A percentile compares a stretch with the other conserved stretches of the same genome.
Evolutionary conservation across 2,113 vertebrate genomes (phyloP).

Genomic region (Thunnus thynnus): DNA sequence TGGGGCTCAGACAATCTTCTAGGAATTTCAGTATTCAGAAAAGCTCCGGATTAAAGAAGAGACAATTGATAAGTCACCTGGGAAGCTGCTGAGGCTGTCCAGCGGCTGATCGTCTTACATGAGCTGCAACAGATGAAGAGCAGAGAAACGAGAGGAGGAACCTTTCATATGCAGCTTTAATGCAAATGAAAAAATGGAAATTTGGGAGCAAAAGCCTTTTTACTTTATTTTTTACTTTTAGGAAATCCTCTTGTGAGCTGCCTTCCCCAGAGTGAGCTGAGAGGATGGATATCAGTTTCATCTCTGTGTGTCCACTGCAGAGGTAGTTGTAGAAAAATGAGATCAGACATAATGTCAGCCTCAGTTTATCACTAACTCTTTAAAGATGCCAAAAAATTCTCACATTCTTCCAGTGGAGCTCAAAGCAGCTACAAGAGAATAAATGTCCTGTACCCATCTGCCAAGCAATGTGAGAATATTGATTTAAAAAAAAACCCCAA

Average conservation of each 20-base stretch:
- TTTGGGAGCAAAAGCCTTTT: background rate
- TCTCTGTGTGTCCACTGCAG: no score
- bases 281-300: no score
- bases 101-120: conserved; percentile 2
- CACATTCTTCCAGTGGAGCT: no score
- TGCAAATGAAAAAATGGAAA: background rate
- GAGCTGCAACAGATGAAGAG: conserved; percentile 28
- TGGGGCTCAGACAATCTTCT: background rate
- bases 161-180: no score
- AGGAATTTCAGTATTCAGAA: background rate
- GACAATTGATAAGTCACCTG: conserved; percentile 51
- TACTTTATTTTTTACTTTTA: no score
- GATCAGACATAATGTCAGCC: background rate
- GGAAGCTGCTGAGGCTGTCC: background rate
- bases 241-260: no score
- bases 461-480: no score
- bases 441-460: no score
- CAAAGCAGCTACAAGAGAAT: no score
- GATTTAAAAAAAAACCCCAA: no score
- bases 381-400: background rate
- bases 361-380: background rate
- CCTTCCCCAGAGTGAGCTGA: no score
- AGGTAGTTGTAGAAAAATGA: no score
- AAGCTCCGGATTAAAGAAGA: conserved; percentile 42
- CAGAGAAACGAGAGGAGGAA: background rate